Percentiles rank a stretch among this genome's conserved stretches.
Conservation (phyloP, 2,888 invertebrate genomes). For the Melinaea marsaeus region DNA sequence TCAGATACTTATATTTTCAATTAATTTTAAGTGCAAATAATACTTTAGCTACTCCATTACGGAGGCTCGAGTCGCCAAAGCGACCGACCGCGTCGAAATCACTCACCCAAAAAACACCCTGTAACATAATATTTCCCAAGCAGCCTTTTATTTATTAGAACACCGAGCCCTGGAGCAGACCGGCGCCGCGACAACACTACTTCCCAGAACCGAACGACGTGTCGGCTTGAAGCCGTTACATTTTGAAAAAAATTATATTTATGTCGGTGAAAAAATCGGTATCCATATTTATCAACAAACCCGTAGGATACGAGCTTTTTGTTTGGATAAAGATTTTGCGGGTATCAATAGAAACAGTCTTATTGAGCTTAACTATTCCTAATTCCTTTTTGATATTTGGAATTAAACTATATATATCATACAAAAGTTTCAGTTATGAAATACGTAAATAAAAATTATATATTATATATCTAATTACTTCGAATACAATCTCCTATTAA, state of each 20-base stretch:
- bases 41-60: conserved; percentile 46
- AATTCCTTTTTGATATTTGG: no score
- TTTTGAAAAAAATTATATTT: conserved; percentile 75
- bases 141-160: conserved; percentile 75
- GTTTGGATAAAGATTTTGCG: conserved; percentile 35
- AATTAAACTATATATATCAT: no score
- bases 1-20: no score
- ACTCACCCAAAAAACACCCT: conserved; percentile 66
- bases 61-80: conserved; percentile 58
- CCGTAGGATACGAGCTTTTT: conserved; percentile 70
- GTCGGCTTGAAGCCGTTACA: conserved; percentile 72
- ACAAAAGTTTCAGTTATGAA: no score
- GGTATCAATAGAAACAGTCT: neutral
- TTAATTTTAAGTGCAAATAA: no score
- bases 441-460: no score
- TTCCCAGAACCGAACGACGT: conserved; percentile 69
- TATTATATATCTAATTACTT: conserved; percentile 10
- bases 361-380: conserved; percentile 37
- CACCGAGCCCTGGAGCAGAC: conserved; percentile 43
- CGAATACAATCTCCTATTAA: conserved; percentile 13
- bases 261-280: conserved; percentile 73
- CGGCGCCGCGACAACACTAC: conserved; percentile 73
- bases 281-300: conserved; percentile 65
- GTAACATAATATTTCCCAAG: conserved; percentile 77
- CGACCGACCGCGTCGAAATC: conserved; percentile 54